Conservation (phyloP, 2,113 vertebrate genomes). For the Zapornia atra region DNA sequence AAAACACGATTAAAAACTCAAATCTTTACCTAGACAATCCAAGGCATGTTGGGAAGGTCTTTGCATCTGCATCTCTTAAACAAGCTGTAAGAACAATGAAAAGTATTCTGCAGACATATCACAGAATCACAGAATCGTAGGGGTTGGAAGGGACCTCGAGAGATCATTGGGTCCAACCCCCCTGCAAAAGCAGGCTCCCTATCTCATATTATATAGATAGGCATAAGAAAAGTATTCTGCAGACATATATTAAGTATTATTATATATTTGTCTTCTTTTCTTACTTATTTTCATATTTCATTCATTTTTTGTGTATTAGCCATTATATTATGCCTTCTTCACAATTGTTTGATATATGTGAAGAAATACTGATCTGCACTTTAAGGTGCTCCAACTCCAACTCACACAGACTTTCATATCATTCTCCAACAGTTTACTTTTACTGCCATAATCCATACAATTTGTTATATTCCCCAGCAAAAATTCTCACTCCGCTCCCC, state of each 20-base stretch:
- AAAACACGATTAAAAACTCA: neutral
- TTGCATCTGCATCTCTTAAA: neutral
- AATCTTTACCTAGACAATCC: neutral
- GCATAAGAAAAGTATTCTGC: neutral
- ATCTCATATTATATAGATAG: too few species aligned
- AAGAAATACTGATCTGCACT: neutral
- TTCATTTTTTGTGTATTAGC: neutral
- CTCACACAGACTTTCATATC: neutral
- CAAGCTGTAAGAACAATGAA: neutral
- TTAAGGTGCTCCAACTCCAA: neutral
- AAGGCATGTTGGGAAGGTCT: neutral
- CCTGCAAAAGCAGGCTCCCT: too few species aligned
- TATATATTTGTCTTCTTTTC: neutral
- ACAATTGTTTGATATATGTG: neutral
- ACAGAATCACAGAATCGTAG: too few species aligned
- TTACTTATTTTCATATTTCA: neutral
- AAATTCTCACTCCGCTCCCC: neutral
- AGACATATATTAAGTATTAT: neutral
- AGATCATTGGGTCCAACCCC: too few species aligned
- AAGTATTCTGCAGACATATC: neutral
- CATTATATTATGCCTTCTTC: neutral
- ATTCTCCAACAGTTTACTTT: neutral
- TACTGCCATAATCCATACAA: neutral
- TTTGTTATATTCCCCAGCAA: neutral
- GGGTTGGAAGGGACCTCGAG: too few species aligned